phyloP scores from a whole-genome alignment of 2,888 invertebrate genomes.

The Lasioglossum leucozonium region DNA sequence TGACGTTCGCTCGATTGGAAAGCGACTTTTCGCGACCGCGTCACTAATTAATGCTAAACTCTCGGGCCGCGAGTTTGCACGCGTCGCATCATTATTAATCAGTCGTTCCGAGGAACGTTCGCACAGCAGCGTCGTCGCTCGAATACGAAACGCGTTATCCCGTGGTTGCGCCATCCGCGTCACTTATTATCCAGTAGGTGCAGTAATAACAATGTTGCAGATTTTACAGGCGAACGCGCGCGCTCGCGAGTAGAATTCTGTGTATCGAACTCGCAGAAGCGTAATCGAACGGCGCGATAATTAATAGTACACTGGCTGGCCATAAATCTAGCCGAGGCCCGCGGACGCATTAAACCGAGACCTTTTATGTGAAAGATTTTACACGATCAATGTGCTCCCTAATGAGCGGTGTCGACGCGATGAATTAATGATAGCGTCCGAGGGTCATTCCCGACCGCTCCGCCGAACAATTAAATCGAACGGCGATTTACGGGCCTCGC shows the following conservation, averaged over 20 bases:
- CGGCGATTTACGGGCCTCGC: conserved; percentile 39
- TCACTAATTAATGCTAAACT: conserved; percentile 19
- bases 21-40: conserved; percentile 2
- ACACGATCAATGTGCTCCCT: conserved; percentile 60
- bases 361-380: conserved; percentile 60
- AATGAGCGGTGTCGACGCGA: conserved; percentile 61
- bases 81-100: conserved; percentile 20
- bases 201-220: conserved; percentile 27
- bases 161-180: conserved; percentile 9
- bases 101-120: background rate
- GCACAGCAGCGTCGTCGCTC: conserved; percentile 30
- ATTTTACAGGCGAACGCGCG: conserved; percentile 44
- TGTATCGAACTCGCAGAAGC: conserved; percentile 36
- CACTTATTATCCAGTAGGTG: background rate
- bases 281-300: conserved; percentile 60
- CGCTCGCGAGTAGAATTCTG: conserved; percentile 18
- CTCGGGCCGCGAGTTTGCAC: background rate
- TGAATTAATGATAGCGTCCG: conserved; percentile 64
- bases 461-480: conserved; percentile 48
- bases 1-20: background rate
- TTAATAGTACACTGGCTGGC: conserved; percentile 58
- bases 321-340: conserved; percentile 60
- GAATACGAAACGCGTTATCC: conserved; percentile 9
- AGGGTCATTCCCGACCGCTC: conserved; percentile 42
- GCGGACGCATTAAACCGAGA: conserved; percentile 59